phyloP scores from a whole-genome alignment of 2,797 vertebrate genomes.

The Hoplostethus mediterraneus region DNA sequence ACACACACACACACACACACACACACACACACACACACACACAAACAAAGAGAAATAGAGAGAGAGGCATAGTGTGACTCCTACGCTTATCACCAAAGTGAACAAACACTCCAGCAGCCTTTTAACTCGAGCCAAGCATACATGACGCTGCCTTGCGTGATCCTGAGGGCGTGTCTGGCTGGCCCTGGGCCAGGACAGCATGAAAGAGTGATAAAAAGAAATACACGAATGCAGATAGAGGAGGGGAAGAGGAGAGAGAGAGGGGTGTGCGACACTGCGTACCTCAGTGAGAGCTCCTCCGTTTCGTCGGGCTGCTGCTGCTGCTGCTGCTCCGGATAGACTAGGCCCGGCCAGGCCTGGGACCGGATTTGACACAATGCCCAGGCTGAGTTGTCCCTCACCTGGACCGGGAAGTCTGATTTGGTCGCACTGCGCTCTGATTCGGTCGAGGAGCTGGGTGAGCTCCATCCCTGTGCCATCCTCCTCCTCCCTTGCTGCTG shows the following conservation, averaged over 20 bases:
- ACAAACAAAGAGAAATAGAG: neutral
- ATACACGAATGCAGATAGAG: constrained; percentile 18
- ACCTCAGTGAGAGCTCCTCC: constrained; percentile 86
- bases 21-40: constrained; percentile 10
- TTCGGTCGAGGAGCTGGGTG: constrained; percentile 90
- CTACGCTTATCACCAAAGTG: constrained; percentile 15
- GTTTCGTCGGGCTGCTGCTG: constrained; percentile 54
- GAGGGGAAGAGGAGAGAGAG: constrained; percentile 6
- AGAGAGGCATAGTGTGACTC: constrained; percentile 5
- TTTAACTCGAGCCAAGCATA: constrained; percentile 10
- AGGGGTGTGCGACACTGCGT: constrained; percentile 51
- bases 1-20: constrained; percentile 11
- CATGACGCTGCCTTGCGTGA: constrained; percentile 30
- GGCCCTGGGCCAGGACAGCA: constrained; percentile 55
- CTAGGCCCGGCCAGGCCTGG: constrained; percentile 57
- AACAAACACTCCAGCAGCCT: constrained; percentile 27
- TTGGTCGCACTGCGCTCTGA: constrained; percentile 89
- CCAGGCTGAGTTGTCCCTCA: constrained; percentile 63
- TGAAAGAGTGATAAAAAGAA: constrained; percentile 20
- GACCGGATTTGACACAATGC: constrained; percentile 51
- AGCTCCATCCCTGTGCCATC: constrained; percentile 96
- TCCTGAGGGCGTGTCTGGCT: constrained; percentile 71
- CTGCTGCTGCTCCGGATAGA: constrained; percentile 53
- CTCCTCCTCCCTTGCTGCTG: constrained; percentile 84
- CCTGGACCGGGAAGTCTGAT: constrained; percentile 69